Evolutionary conservation across 2,797 vertebrate genomes (phyloP), one percentile per base, ranked within the genome.

Genomic region (Sebastes melanostomus): DNA sequence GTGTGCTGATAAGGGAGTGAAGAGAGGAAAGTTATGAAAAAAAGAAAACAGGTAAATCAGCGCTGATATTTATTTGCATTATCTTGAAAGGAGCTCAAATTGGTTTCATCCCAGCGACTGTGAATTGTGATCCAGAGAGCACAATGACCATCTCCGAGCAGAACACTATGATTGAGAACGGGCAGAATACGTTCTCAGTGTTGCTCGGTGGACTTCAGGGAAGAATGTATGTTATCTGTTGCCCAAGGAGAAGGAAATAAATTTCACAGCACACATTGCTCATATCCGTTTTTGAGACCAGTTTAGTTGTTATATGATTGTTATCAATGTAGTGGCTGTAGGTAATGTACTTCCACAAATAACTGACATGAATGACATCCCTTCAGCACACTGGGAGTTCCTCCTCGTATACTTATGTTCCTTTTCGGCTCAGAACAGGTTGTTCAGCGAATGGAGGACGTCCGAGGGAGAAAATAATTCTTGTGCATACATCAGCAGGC

Each of bases 51-150:
- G 79, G 66, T 75, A 90, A 94, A 94, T 90, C 89, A 77, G 70
- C 69, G 82, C 78, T 84, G 89, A 92, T 94, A 93, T 93, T 93
- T 92, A 93, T 94, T 94, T 92, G 88, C 89, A 94, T 95, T 94
- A 94, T 94, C 90, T 87, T 91, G 82, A 89, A 92, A 94, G 86
- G 71, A 83, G 84, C 89, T 92, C 80, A 82, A 87, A 92, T 92
- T 92, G 89, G 91, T 90, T 89, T 88, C 74, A 85, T 92, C 92
- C 77, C 84, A 90, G 69, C 38, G 74, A 62, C 82, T 89, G 87
- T 86, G 90, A 88, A 91, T 91, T 85, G 81, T 87, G 86, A 91
- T 92, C 81, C 87, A 84, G 85, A 85, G 80, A 80, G 77, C 77
- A 88, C 90, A 92, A 90, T 85, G 82, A 60, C 80, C 86, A 80